Conservation (phyloP, 2,113 vertebrate species). For the Notiomystis cincta region DNA sequence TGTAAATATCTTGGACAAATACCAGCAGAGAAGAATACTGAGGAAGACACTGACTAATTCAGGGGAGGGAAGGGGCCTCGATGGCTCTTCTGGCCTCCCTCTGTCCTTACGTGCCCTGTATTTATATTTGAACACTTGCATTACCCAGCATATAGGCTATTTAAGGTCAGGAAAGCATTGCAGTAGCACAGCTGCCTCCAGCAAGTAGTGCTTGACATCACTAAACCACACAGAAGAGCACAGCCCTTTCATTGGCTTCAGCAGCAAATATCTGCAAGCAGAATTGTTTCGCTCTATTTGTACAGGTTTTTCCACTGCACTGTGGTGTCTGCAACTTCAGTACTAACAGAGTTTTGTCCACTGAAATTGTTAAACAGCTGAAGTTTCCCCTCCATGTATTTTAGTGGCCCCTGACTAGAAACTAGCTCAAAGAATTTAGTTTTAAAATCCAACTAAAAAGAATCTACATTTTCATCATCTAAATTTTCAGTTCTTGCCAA, state of each 20-base stretch:
- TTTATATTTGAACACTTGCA: slow-evolving; percentile 59
- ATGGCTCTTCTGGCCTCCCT: slow-evolving; percentile 52
- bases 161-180: slow-evolving; percentile 48
- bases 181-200: slow-evolving; percentile 45
- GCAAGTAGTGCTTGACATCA: slow-evolving; percentile 59
- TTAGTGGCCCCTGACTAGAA: not conserved
- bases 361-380: not conserved
- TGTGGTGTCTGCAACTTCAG: not conserved
- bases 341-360: not conserved
- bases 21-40: slow-evolving; percentile 66
- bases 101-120: slow-evolving; percentile 73
- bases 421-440: not conserved
- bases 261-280: slow-evolving; percentile 42
- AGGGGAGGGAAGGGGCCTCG: slow-evolving; percentile 50
- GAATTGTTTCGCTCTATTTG: slow-evolving; percentile 58
- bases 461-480: not conserved
- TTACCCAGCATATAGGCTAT: slow-evolving; percentile 57
- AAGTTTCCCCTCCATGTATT: not conserved
- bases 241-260: slow-evolving; percentile 49
- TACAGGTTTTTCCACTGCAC: slow-evolving; percentile 42
- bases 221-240: slow-evolving; percentile 42
- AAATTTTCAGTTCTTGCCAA: not conserved
- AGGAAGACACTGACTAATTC: slow-evolving; percentile 70
- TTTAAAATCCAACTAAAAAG: not conserved
- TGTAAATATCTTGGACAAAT: slow-evolving; percentile 70